Base-by-base conservation (phyloP, 1,140 invertebrate genomes). In the Brachionus rotundiformis region DNA sequence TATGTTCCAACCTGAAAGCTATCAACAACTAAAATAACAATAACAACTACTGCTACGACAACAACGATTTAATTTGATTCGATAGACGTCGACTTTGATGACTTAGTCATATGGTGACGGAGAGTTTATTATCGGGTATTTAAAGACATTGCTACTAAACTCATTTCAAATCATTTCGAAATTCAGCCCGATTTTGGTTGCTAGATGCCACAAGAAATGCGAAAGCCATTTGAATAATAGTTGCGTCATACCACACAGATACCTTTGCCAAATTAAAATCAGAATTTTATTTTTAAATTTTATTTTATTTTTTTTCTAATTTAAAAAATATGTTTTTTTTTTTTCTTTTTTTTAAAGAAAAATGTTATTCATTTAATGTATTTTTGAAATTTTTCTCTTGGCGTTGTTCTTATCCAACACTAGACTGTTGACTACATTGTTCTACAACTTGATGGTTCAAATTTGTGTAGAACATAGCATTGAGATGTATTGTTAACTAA, bases 401-500 rank as follows among this genome's bases (percentile, higher is more conserved):
- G 59, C 29, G 29, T 63, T 31, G 25, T n/a, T n/a, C 13, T 11
- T 10, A 39, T 2, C 13, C 13, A 10, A 11, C 13, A 1, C 1
- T 11, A 1, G 36, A 39, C 13, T 39, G 7, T 39, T 39, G n/a
- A 13, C 25, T 27, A n/a, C n/a, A n/a, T n/a, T n/a, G n/a, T n/a
- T n/a, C n/a, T n/a, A n/a, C n/a, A n/a, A n/a, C n/a, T n/a, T n/a
- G n/a, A n/a, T n/a, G n/a, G n/a, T 13, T 41, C 39, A 13, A 41
- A 41, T 3, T 41, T 41, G n/a, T n/a, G n/a, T 63, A 36, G 16
- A 71, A 77, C 19, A 77, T 59, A 54, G 33, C 44, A 77, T 77
- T 77, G 75, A 77, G 75, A 77, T 77, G 75, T 77, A 77, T 77
- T 77, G 75, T 77, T 77, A 77, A 77, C 75, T 77, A 77, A 77